phyloP scores from a whole-genome alignment of 2,113 vertebrate species.

The Hepsetus odoe region DNA sequence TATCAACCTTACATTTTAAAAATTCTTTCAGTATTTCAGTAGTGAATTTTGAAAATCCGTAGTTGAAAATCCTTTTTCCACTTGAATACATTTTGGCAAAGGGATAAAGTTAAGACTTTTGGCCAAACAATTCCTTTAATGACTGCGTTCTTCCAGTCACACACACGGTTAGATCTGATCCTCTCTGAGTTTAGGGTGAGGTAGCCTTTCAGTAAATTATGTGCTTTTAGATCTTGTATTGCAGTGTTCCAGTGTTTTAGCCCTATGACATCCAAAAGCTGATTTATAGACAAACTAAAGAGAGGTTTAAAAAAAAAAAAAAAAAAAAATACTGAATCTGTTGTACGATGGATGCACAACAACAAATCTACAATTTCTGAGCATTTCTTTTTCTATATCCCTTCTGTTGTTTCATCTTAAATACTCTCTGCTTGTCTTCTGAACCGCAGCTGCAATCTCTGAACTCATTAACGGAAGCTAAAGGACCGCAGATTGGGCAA shows the following conservation, averaged over 20 bases:
- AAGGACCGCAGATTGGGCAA: not conserved
- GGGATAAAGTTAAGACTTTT: too few relatives aligned
- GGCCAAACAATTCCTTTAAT: not conserved
- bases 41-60: too few relatives aligned
- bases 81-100: too few relatives aligned
- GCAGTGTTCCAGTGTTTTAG: not conserved
- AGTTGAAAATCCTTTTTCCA: too few relatives aligned
- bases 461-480: conserved; percentile 15
- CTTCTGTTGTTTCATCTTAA: not conserved
- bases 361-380: not conserved
- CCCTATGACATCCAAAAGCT: not conserved
- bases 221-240: not conserved
- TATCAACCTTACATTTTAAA: too few relatives aligned
- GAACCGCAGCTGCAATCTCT: not conserved
- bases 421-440: not conserved
- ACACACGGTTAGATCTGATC: too few relatives aligned
- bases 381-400: not conserved
- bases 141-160: not conserved
- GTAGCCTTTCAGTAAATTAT: not conserved
- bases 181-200: not conserved
- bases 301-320: conserved; percentile 5
- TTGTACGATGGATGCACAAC: not conserved
- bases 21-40: too few relatives aligned
- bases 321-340: not conserved
- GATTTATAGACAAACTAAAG: not conserved